Evolutionary conservation across 2,888 invertebrate species (phyloP), one percentile per base, ranked within the genome.

Genomic region (Schrankia costaestrigalis): DNA sequence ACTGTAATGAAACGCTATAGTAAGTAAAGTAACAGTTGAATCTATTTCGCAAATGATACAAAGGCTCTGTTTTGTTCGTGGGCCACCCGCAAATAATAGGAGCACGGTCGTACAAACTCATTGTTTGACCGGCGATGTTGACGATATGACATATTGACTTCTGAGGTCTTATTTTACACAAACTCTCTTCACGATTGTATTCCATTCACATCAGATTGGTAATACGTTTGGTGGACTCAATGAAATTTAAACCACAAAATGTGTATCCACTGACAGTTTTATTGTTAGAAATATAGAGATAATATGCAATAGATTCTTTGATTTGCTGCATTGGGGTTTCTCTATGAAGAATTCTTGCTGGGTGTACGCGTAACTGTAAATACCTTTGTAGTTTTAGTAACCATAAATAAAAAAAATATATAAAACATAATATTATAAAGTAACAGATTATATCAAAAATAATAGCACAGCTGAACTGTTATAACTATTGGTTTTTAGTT

Each of bases 21-120:
- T 39, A 59, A n/a, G n/a, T 47, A 57, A 74, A 71, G 76, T 63
- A 67, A 63, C 63, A 76, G 74, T 78, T 66, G 71, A 77, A 71
- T 75, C 70, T 66, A 78, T 79, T 75, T 72, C 50, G 58, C 51
- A 56, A 57, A 60, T 46, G 45, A 33, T 62, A 75, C 69, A 76
- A 73, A 65, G 58, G 53, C 44, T 42, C 49, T 51, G 59, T 60
- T 56, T 63, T 58, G 56, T 52, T 56, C 53, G 47, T 46, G 50
- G 80, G 69, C 82, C 84, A 84, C 85, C 83, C 83, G 70, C 75
- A 71, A 77, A 73, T 73, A 76, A 77, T 71, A 59, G 66, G 42
- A 56, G 49, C 39, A 39, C 45, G 37, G 51, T 50, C 40, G 45
- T 48, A 59, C 50, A 65, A 65, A 63, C 47, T 59, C 56, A 72